A percentile compares a stretch with the other conserved stretches of the same genome.
phyloP scores from a whole-genome alignment of 30 jellyfish, hydroid and myxozoan species.

The Hydractinia symbiolongicarpus region DNA sequence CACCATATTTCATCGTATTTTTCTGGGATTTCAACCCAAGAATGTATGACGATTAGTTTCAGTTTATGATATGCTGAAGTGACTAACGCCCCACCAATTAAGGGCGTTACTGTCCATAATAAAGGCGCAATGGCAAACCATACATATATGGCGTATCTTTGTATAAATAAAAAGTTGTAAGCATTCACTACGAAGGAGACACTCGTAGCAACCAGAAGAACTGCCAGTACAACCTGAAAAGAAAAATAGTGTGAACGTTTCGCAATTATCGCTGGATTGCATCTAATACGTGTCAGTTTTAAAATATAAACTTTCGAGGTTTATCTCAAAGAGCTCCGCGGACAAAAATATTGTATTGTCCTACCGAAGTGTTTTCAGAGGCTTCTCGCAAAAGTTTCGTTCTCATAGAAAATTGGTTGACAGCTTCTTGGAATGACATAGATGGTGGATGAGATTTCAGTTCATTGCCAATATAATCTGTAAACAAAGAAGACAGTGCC shows the following conservation, averaged over 20 bases:
- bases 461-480: slow-evolving; percentile 28
- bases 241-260: background rate
- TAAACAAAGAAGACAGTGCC: background rate
- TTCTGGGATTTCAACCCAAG: slow-evolving; percentile 57
- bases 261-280: too few species aligned
- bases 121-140: slow-evolving; percentile 47
- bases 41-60: slow-evolving; percentile 33
- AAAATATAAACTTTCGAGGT: background rate
- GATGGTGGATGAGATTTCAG: slow-evolving; percentile 34
- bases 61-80: slow-evolving; percentile 29
- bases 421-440: slow-evolving; percentile 32
- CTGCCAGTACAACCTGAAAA: slow-evolving; percentile 24
- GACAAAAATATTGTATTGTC: background rate
- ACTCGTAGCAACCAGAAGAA: slow-evolving; percentile 28
- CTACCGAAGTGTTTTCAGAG: slow-evolving; percentile 34
- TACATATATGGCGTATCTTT: slow-evolving; percentile 38
- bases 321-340: background rate
- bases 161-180: slow-evolving; percentile 33
- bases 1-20: slow-evolving; percentile 43
- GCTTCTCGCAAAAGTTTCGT: slow-evolving; percentile 26
- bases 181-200: slow-evolving; percentile 46
- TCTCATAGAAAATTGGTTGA: slow-evolving; percentile 12
- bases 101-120: slow-evolving; percentile 35
- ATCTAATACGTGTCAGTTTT: too few species aligned
- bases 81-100: slow-evolving; percentile 33